Base-by-base conservation (phyloP, 2,888 invertebrate genomes). In the Nephrotoma appendiculata region DNA sequence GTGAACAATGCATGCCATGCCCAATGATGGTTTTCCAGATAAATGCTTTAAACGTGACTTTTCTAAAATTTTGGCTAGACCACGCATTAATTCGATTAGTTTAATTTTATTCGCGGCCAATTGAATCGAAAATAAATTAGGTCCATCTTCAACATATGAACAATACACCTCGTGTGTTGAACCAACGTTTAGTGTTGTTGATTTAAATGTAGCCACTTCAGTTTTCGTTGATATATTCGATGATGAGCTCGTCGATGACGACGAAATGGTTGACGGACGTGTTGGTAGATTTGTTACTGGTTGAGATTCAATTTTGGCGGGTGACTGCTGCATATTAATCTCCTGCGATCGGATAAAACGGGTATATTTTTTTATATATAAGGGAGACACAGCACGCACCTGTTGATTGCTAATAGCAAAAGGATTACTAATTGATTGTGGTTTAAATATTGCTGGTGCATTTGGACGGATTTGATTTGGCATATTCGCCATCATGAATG, bases 81-180 rank as follows among this genome's bases (percentile, higher is more conserved):
- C 94, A 86, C 92, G 93, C 95, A 96, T 96, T 92, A 96, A 93
- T n/a, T 92, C 92, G 86, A 94, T 93, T 12, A 96, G 90, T 88
- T 93, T 93, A 12, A 93, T 92, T 88, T 93, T 93, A 88, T 93
- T 93, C 85, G 93, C 92, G 89, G 93, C 93, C 42, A 96, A 90
- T 89, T 96, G 96, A 6, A 96, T 94, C 43, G 95, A 95, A 92
- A 97, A 97, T 87, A 95, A 92, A 88, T 94, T 94, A 5, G 96
- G 96, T 0, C 96, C 96, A 89, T 97, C 96, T 89, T 96, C 95
- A 19, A 96, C 95, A 90, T 93, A 95, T 31, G 96, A 96, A 1
- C 96, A 94, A 89, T 93, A 94, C 0, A 96, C 95, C 88, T 94
- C 93, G 89, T 96, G 95, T 88, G 93, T 93, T 0, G 93, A 93